Base-by-base conservation (phyloP, 1,140 invertebrate species). In the Bombyx mori region DNA sequence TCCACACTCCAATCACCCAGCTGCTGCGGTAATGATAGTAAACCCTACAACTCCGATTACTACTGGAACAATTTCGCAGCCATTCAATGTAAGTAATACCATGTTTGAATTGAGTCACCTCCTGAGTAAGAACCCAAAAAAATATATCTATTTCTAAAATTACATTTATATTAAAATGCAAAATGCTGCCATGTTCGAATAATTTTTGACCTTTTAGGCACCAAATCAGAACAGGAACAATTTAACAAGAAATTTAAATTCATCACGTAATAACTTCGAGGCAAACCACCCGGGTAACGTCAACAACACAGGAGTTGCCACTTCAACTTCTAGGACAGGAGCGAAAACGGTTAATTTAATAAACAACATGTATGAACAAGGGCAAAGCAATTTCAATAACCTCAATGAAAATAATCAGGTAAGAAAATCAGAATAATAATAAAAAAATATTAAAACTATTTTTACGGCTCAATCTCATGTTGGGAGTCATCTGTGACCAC, bases 11-110 rank as follows among this genome's bases (percentile, higher is more conserved):
- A 88, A 83, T 67, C 87, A 89, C 74, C 77, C 79, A 52, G 75
- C 84, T 52, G 79, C 88, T 60, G 88, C 88, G 77, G 84, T 89
- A 26, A 89, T 89, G 88, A 88, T 89, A 63, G 88, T 89, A 4
- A 89, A 89, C 58, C 88, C 88, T 35, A 88, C 88, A 48, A 88
- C 88, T 63, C 85, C 85, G 42, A 73, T 80, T 56, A 70, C 78
- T 42, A 72, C 77, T 50, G 82, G 78, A 57, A 85, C 76, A 69
- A 76, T 85, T 58, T 69, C 75, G 48, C 84, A 85, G 64, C 76
- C 75, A 49, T 82, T 83, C 65, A 85, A 79, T 77, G 81, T 85
- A 73, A 76, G 75, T 76, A 55, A 58, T 7, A 44, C 12, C 12
- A 42, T 26, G 7, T 8, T 9, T 26, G 0, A 54, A 49, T 47